phyloP scores from a whole-genome alignment of 2,797 vertebrate genomes.

The Lemur catta region DNA sequence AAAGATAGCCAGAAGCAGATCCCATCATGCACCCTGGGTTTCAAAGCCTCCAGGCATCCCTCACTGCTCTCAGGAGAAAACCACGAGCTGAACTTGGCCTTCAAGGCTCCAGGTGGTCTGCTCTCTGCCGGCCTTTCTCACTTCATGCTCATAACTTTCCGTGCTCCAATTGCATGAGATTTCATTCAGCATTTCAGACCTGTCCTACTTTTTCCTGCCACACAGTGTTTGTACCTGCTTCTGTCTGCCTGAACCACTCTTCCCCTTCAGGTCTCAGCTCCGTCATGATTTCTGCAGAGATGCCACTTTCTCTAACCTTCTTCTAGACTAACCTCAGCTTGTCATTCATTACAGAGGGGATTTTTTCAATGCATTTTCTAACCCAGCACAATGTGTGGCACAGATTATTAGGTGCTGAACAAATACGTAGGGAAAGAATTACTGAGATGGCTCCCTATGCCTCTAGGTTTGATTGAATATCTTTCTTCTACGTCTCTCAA shows the following conservation, averaged over 20 bases:
- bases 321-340: background rate
- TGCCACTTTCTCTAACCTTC: background rate
- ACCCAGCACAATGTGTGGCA: background rate
- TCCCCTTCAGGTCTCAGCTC: background rate
- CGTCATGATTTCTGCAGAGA: background rate
- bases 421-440: background rate
- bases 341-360: background rate
- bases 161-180: accelerated
- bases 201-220: background rate
- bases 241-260: background rate
- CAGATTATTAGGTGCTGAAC: background rate
- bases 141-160: accelerated
- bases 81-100: background rate
- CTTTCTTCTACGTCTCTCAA: background rate
- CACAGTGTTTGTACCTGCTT: background rate
- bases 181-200: background rate
- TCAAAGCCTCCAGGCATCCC: background rate
- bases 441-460: background rate
- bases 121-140: background rate
- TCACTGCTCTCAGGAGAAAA: background rate
- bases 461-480: background rate
- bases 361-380: background rate
- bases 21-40: accelerated
- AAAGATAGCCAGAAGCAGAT: background rate
- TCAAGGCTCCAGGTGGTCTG: background rate